Base-by-base conservation (phyloP, 2,113 vertebrate species). In the Pristiophorus japonicus region DNA sequence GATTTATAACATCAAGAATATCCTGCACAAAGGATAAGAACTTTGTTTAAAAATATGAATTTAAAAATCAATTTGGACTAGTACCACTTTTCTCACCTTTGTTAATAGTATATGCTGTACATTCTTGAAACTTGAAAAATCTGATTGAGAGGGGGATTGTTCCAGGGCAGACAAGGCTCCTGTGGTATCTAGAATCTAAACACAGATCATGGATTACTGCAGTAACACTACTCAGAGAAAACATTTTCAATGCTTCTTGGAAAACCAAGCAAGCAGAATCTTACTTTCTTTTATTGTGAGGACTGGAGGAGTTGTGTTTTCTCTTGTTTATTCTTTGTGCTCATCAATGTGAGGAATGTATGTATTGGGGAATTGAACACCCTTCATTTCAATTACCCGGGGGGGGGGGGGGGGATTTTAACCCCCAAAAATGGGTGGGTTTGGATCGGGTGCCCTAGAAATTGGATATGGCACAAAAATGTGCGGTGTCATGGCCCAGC, bases 91-190 rank as follows among this genome's bases (percentile, higher is more conserved):
- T 27, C 93, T 94, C 45, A 94, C 93, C 93, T 94, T 94, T 16
- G 93, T 94, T 67, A 94, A 70, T 34, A 70, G 66, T 70, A 94
- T 47, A 70, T 94, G 42, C 42, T 94, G 93, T 12, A 94, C 93
- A 67, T 94, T 94, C 42, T 94, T 94, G 93, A 94, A 94, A 70
- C 24, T 45, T 70, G 93, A 94, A 94, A 47, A 94, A 70, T 94
- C 93, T 73, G 66, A 47, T 6, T 70, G 92, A 30, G 92, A 47
- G 24, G 92, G 51, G 16, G 93, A 62, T 24, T 16, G 66, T 94
- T 94, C 93, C 65, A 47, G 93, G 27, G 93, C 51, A 22, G 93
- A 30, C 38, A 65, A 65, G 24, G 63, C n/a, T 70, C 42, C 65
- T 51, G 63, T 70, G 24, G 63, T 70, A 12, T 94, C 93, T 94